These are phyloP conservation scores for Hipposideros larvatus DNA, from an alignment of 2,797 vertebrate genomes.

Conservation along the genomic window DNA sequence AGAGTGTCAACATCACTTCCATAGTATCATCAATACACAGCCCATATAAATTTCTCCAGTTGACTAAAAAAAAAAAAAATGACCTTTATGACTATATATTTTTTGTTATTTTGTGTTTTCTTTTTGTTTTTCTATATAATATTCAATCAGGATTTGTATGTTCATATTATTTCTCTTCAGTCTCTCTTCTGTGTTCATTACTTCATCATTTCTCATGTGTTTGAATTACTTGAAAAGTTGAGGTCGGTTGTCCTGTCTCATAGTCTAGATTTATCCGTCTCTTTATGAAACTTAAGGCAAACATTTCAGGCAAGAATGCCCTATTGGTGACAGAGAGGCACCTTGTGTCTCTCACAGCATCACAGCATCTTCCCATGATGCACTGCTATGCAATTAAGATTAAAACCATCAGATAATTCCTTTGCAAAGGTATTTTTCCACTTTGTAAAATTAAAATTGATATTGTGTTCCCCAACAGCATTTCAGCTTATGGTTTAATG, in stretches of 20 bases:
- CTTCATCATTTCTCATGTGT: neutral
- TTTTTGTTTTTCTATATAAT: neutral
- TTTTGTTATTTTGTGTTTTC: neutral
- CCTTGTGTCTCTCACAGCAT: neutral
- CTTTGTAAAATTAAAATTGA: neutral
- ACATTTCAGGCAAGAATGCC: neutral
- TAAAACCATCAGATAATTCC: neutral
- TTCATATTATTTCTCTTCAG: neutral
- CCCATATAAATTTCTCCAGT: neutral
- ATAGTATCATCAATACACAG: neutral
- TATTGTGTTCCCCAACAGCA: neutral
- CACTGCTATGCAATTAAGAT: neutral
- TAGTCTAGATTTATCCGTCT: neutral
- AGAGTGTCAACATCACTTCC: neutral
- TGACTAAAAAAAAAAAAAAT: neutral
- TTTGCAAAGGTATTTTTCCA: neutral
- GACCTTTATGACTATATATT: neutral
- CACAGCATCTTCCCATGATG: rapidly evolving
- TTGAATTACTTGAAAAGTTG: neutral
- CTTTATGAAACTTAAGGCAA: neutral
- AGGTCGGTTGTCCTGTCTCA: neutral
- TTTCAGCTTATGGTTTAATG: neutral
- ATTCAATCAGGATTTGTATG: neutral
- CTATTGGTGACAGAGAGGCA: too few species aligned
- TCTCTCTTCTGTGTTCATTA: neutral